Base-by-base conservation (phyloP, 2,888 invertebrate species). In the Macrophya alboannulata region DNA sequence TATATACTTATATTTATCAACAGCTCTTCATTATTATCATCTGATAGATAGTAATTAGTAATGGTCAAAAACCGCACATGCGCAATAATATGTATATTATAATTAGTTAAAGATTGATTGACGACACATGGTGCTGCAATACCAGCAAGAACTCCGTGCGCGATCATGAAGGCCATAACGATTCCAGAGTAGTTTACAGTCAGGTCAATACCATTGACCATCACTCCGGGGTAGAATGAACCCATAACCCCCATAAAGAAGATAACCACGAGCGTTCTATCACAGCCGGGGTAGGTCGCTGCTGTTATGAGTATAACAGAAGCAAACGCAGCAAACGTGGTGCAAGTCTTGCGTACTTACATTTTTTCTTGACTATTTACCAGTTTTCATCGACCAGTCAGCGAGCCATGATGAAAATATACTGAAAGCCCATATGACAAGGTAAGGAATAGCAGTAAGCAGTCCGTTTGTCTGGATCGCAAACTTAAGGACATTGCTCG, bases 401-500 rank as follows among this genome's bases (percentile, higher is more conserved):
- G 51, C 51, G 15, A 15, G 51, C 51, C 51, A 55, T 17, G 17
- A 55, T 17, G 17, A 12, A 12, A 55, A 12, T 4, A 17, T 17
- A 17, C 17, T 17, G 12, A 55, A 12, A 9, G 17, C 4, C 51
- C 17, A 55, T 15, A 55, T 17, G 6, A 55, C 4, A 15, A 55
- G 6, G 51, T 55, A 2, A 17, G 51, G 51, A 17, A 55, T 6
- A 9, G 51, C 51, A 2, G 51, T 17, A 2, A 94, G 88, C 17
- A 91, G 90, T 0, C 94, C 94, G 86, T 94, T 94, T 90, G 92
- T 89, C 88, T 92, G 89, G 87, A 94, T 92, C 77, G 93, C 90
- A 88, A 93, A 94, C 81, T 93, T 92, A 45, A 94, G 89, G 8
- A 94, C 92, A 85, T 90, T 91, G 86, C 92, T 93, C 92, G 94